phyloP scores from a whole-genome alignment of 1,140 invertebrate species.

The Polypedilum pembai region DNA sequence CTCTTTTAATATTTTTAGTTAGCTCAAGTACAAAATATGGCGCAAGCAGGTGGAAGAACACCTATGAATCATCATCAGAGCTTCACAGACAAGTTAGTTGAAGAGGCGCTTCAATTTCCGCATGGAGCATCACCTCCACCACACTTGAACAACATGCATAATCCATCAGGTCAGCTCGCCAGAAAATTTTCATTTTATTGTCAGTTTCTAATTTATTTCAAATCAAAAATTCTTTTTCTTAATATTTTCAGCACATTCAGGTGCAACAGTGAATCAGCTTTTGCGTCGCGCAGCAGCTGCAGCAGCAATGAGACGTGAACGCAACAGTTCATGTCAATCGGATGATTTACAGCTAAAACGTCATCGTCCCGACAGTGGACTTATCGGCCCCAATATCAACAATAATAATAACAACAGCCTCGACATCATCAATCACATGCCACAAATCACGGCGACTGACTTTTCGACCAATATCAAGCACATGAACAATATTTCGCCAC shows the following conservation, averaged over 20 bases:
- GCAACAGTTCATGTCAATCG: constrained; percentile 48
- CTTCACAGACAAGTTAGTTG: constrained; percentile 49
- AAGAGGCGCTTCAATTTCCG: constrained; percentile 50
- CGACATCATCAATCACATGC: constrained; percentile 43
- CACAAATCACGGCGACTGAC: constrained; percentile 59
- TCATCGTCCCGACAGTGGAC: constrained; percentile 41
- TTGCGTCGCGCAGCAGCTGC: constrained; percentile 56
- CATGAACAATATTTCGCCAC: constrained; percentile 51
- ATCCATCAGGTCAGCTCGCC: constrained; percentile 23
- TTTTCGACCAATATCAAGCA: constrained; percentile 58
- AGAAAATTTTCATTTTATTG: neutral
- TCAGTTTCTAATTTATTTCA: neutral
- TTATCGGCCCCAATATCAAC: constrained; percentile 42
- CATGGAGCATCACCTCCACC: constrained; percentile 52
- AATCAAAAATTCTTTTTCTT: constrained; percentile 10
- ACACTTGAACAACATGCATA: constrained; percentile 32
- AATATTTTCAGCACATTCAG: constrained; percentile 33
- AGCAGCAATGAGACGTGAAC: constrained; percentile 53
- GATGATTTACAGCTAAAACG: constrained; percentile 51
- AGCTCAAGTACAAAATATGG: constrained; percentile 54
- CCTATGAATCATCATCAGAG: constrained; percentile 42
- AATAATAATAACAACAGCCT: constrained; percentile 49
- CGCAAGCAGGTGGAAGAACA: constrained; percentile 41
- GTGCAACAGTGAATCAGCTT: constrained; percentile 54
- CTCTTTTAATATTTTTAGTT: no score